Evolutionary conservation across 2,797 vertebrate species (phyloP), one percentile per base, ranked within the genome.

Genomic region (Melanotaenia maccullochi): DNA sequence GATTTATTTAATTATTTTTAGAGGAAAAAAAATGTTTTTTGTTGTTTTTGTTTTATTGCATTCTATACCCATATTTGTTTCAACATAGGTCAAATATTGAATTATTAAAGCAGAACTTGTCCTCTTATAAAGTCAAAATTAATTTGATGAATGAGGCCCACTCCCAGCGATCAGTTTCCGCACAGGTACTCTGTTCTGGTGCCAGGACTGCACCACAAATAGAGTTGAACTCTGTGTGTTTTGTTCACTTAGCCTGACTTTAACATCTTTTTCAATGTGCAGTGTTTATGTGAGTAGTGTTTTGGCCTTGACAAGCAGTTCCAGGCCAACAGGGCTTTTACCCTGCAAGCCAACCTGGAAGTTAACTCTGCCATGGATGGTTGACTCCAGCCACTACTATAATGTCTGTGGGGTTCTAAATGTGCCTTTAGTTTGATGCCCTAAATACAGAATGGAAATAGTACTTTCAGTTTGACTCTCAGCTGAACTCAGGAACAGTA

Each of bases 311-410:
- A 71, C 69, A 63, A 67, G 59, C 57, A 61, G 68, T 78, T 79
- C 3, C 35, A 79, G 83, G 58, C 80, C 72, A 64, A 64, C 59
- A 1, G 58, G 60, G 68, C 77, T 77, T 56, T 79, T 82, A 73
- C 79, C 60, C 78, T 79, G 70, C 65, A 68, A 78, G 69, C 73
- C 82, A 82, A 79, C 76, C 76, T 76, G 89, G 84, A 87, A 85
- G 85, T 89, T 79, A 78, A 81, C 75, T 78, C 76, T 69, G 86
- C 75, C 67, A 85, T 2, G 76, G 76, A 82, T 85, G 44, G 38
- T 71, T 85, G 81, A 81, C 82, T 68, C 54, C 69, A 59, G 73
- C 36, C 24, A 33, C 25, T 42, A 32, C 68, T 61, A 35, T 64
- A 78, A 76, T 70, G 81, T 73, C 60, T 72, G 72, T 11, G 22